Base-by-base conservation (phyloP, 2,797 vertebrate genomes). In the Harpagifer antarcticus region DNA sequence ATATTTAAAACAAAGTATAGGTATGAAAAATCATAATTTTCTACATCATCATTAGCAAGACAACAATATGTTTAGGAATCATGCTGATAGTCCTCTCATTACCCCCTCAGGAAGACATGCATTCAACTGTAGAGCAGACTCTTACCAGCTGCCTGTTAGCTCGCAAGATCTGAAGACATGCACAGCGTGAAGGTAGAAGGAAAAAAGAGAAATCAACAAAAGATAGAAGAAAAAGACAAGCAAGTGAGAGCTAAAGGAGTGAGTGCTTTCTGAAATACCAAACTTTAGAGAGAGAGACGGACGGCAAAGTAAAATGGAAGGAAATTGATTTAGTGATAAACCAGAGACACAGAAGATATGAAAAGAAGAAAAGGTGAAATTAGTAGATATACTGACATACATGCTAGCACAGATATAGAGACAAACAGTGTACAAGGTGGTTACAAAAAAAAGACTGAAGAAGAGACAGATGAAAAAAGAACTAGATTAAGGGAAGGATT, bases 71-170 rank as follows among this genome's bases (percentile, higher is more conserved):
- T 31, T 27, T 56, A 58, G 27, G 49, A 74, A 71, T 72, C 19
- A 33, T 80, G 37, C 10, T 49, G 65, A 54, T 11, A 54, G 53
- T 58, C 48, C 31, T 72, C 55, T 77, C 66, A 83, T 86, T 76
- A 82, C 79, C 80, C 76, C 76, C 85, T 88, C 57, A 64, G 55
- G 33, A 66, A 90, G 74, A 89, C 73, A 87, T 84, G 85, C 84
- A 83, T 85, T 78, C 68, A 72, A 88, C 83, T 85, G 85, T 83
- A 76, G 86, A 87, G 83, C 88, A 85, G 76, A 89, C 86, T 91
- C 93, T 97, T 97, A 98, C 95, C 96, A 98, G 96, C 94, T 97
- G 96, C 91, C 96, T 96, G 95, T 96, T 97, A 96, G 96, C 92
- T 95, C 96, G 96, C 94, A 97, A 96, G 92, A 98, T 95, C 96